phyloP scores from a whole-genome alignment of 2,888 invertebrate genomes.

The Lycia hirtaria region DNA sequence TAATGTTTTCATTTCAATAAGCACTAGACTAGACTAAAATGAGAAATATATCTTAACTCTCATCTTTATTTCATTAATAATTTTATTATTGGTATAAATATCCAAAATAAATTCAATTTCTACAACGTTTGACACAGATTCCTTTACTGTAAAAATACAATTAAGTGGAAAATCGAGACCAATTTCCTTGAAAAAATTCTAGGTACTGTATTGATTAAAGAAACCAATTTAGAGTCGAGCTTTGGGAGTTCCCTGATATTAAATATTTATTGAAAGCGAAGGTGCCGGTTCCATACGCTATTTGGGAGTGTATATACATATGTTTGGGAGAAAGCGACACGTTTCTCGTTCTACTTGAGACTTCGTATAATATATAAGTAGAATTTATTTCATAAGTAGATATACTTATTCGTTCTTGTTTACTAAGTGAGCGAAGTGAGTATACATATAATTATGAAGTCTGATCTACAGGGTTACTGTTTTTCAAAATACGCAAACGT shows the following conservation, averaged over 20 bases:
- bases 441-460: too few species aligned
- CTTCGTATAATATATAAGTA: neutral
- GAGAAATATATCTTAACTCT: neutral
- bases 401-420: too few species aligned
- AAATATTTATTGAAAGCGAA: conserved; percentile 28
- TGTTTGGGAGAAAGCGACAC: neutral
- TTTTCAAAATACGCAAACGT: too few species aligned
- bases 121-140: neutral
- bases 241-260: conserved; percentile 25
- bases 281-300: conserved; percentile 11
- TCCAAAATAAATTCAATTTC: neutral
- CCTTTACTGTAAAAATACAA: neutral
- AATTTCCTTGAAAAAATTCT: conserved; percentile 20
- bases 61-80: neutral
- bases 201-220: conserved; percentile 25
- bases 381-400: too few species aligned
- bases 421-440: too few species aligned
- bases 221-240: conserved; percentile 32
- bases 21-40: too few species aligned
- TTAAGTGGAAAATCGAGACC: conserved; percentile 3
- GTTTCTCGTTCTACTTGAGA: neutral
- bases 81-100: neutral
- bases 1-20: too few species aligned
- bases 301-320: neutral
- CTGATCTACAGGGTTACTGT: too few species aligned